A percentile compares a stretch with the other conserved stretches of the same genome.
These are phyloP conservation scores for Scatophagus argus DNA, from an alignment of 2,113 vertebrate genomes.

Conservation along the genomic window DNA sequence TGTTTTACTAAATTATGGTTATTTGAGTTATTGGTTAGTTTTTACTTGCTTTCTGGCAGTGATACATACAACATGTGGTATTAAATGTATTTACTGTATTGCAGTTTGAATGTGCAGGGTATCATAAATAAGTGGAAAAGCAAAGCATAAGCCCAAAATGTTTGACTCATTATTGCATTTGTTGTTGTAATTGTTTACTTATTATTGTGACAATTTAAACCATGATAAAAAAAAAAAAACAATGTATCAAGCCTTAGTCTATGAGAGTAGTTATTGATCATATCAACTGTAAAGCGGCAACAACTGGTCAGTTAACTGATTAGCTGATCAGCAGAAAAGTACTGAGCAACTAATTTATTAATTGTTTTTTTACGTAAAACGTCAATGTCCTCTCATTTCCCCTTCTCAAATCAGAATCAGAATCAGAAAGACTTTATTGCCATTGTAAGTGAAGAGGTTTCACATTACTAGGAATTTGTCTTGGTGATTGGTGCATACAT, in stretches of 20 bases:
- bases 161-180: background rate
- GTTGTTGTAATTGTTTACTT: background rate
- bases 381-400: background rate
- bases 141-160: background rate
- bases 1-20: background rate
- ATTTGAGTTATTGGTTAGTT: background rate
- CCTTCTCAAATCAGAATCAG: too few species aligned
- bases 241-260: background rate
- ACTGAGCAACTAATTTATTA: background rate
- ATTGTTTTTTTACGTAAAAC: background rate
- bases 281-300: background rate
- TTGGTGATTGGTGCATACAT: too few species aligned
- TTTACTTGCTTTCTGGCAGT: background rate
- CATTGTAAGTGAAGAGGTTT: too few species aligned
- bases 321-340: background rate
- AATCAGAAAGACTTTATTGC: too few species aligned
- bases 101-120: background rate
- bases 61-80: background rate
- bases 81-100: background rate
- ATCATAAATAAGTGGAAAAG: background rate
- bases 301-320: background rate
- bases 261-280: background rate
- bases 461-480: too few species aligned
- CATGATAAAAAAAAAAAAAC: too few species aligned
- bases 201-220: background rate